Conservation (phyloP, 2,797 vertebrate species). For the Nyctibius grandis region DNA sequence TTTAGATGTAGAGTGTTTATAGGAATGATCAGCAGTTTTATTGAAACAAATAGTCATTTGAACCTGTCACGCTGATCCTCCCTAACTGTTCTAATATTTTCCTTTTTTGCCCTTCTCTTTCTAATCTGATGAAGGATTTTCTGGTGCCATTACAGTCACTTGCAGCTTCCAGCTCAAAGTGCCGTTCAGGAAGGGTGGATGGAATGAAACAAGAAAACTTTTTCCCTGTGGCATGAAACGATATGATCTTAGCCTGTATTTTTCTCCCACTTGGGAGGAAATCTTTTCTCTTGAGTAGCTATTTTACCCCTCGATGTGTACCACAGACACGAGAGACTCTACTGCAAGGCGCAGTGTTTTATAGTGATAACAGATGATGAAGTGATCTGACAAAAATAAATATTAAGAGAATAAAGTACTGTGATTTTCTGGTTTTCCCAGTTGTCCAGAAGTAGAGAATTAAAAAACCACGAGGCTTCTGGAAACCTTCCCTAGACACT, state of each 20-base stretch:
- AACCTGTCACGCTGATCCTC: neutral
- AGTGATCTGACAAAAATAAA: conserved; percentile 22
- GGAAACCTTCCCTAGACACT: conserved; percentile 55
- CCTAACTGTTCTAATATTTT: neutral
- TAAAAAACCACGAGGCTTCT: conserved; percentile 14
- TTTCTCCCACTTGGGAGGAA: neutral
- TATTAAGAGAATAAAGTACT: neutral
- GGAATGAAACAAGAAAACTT: neutral
- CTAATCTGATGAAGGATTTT: neutral
- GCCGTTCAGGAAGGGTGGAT: neutral
- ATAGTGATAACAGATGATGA: neutral
- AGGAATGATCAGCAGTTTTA: neutral
- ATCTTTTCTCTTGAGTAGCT: neutral
- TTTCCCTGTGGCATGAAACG: neutral
- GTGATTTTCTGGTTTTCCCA: neutral
- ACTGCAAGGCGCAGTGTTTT: neutral
- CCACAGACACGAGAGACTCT: neutral
- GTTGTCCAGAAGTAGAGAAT: neutral
- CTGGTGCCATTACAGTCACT: neutral
- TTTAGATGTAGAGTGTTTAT: neutral
- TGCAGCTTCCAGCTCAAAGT: neutral
- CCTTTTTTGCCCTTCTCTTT: neutral
- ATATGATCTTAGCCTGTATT: neutral
- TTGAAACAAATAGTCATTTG: neutral
- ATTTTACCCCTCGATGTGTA: neutral